These are phyloP conservation scores for Acomys russatus DNA, from an alignment of 2,797 vertebrate species.

Conservation along the genomic window DNA sequence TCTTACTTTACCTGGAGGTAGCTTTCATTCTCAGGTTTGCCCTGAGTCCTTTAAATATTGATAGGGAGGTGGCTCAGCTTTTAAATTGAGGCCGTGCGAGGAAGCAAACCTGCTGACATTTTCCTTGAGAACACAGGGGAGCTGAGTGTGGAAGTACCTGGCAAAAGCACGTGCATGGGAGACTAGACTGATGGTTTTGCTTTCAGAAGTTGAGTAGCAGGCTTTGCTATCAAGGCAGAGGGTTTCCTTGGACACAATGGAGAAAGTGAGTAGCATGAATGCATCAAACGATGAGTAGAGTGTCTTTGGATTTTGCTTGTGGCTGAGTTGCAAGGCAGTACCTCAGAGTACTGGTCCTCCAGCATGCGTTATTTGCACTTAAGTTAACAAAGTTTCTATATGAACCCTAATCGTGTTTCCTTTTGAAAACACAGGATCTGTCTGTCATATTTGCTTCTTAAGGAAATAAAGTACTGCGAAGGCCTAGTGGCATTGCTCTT, in stretches of 20 bases:
- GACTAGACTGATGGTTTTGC: neutral
- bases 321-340: constrained; percentile 4
- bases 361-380: neutral
- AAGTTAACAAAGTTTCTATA: neutral
- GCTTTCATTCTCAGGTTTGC: constrained; percentile 40
- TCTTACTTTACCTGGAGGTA: neutral
- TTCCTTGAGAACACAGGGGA: constrained; percentile 12
- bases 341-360: neutral
- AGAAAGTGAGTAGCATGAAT: constrained; percentile 16
- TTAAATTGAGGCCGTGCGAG: constrained; percentile 57
- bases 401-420: constrained; percentile 14
- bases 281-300: neutral
- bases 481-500: neutral
- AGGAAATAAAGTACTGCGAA: neutral
- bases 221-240: constrained; percentile 50
- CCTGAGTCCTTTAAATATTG: constrained; percentile 69
- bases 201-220: constrained; percentile 47
- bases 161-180: constrained; percentile 8
- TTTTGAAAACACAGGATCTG: neutral
- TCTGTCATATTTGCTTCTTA: constrained; percentile 23
- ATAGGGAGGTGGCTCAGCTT: constrained; percentile 56
- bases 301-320: constrained; percentile 34
- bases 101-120: constrained; percentile 42
- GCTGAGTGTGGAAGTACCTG: constrained; percentile 14
- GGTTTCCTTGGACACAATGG: neutral